A percentile compares a stretch with the other conserved stretches of the same genome.
Conservation (phyloP, 2,888 invertebrate species). For the Sepiola atlantica region DNA sequence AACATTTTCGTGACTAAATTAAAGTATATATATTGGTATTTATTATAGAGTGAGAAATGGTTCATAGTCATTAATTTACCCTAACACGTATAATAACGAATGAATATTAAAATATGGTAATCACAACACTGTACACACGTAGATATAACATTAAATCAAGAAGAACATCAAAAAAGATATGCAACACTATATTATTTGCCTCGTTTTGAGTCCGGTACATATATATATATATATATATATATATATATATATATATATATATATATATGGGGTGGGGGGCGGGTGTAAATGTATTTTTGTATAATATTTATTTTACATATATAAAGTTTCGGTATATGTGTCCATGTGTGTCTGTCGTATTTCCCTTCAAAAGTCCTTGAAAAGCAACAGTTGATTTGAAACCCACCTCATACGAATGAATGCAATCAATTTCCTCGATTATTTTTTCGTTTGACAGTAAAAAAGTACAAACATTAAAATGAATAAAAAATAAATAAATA, state of each 20-base stretch:
- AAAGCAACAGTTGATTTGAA: not conserved
- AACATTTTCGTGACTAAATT: no score
- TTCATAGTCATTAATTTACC: no score
- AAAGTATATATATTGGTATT: no score
- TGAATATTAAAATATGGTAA: no score
- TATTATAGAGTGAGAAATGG: no score
- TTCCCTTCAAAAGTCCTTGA: not conserved
- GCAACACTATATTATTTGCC: no score
- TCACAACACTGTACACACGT: no score
- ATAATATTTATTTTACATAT: not conserved
- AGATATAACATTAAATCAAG: no score
- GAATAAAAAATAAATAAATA: not conserved
- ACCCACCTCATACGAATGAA: not conserved
- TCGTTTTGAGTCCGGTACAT: no score
- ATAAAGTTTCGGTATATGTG: not conserved
- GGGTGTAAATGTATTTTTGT: not conserved
- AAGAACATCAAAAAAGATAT: no score
- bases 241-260: not conserved
- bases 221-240: not conserved
- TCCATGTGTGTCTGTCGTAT: not conserved
- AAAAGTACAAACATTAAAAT: not conserved
- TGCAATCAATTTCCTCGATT: not conserved
- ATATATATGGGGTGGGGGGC: not conserved
- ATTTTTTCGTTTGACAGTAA: not conserved
- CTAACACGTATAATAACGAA: no score